Percentiles rank a stretch among this genome's conserved stretches.
These are phyloP conservation scores for Philonicus albiceps DNA, from an alignment of 2,888 invertebrate species.

Conservation along the genomic window DNA sequence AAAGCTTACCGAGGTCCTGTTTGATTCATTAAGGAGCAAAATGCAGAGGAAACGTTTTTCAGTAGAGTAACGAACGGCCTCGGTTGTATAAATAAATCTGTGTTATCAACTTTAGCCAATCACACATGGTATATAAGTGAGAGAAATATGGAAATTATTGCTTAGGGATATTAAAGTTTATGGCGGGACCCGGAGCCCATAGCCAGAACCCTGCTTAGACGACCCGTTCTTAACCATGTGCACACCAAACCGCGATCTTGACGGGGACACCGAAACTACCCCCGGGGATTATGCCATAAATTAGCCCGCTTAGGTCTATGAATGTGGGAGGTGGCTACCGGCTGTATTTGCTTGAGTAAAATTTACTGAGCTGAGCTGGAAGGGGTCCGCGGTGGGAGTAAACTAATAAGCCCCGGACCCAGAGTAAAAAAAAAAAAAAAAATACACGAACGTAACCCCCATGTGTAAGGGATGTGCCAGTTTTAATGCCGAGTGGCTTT, in stretches of 20 bases:
- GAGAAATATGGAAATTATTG: slow-evolving; percentile 35
- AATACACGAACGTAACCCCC: neutral
- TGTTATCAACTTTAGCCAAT: neutral
- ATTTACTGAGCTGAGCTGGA: neutral
- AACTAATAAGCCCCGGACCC: neutral
- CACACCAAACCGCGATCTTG: slow-evolving; percentile 10
- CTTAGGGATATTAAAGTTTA: slow-evolving; percentile 35
- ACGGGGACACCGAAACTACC: neutral
- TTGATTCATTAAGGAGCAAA: neutral
- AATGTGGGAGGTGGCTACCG: neutral
- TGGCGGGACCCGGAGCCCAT: neutral
- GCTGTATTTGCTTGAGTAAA: slow-evolving; percentile 14
- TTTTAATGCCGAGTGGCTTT: neutral
- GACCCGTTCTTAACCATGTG: neutral
- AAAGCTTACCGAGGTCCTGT: neutral
- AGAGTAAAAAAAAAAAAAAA: neutral
- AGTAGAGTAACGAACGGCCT: neutral
- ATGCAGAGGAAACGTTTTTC: neutral
- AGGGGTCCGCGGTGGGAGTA: neutral
- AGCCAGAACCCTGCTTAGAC: neutral
- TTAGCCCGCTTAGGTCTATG: slow-evolving; percentile 1
- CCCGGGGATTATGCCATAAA: slow-evolving; percentile 23
- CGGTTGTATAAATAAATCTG: neutral
- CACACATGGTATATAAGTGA: neutral
- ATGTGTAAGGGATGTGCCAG: neutral